Conservation (phyloP, 2,888 invertebrate genomes). For the Perizoma flavofasciatum region DNA sequence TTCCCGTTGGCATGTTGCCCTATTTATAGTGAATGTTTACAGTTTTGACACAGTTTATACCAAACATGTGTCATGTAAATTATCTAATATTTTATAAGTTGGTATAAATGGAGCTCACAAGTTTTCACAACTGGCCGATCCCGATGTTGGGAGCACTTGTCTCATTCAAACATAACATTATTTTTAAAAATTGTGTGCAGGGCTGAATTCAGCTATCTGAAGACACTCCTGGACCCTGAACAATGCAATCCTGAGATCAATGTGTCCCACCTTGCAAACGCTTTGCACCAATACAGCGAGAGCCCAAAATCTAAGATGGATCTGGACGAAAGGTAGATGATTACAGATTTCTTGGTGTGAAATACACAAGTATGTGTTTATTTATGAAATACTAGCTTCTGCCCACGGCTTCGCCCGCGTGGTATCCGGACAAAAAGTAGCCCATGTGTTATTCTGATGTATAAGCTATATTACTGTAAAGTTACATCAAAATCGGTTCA, state of each 20-base stretch:
- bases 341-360: background rate
- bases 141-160: too few relatives aligned
- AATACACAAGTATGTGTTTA: too few relatives aligned
- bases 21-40: constrained; percentile 30
- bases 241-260: constrained; percentile 69
- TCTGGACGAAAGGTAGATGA: constrained; percentile 76
- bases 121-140: too few relatives aligned
- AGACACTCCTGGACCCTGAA: constrained; percentile 69
- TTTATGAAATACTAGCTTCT: too few relatives aligned
- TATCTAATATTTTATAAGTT: too few relatives aligned
- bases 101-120: too few relatives aligned
- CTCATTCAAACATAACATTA: background rate
- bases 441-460: too few relatives aligned
- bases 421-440: too few relatives aligned
- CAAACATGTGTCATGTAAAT: constrained; percentile 1
- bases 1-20: constrained; percentile 21
- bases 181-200: constrained; percentile 43
- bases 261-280: constrained; percentile 64
- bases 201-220: constrained; percentile 66
- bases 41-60: constrained; percentile 27
- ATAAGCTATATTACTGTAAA: too few relatives aligned
- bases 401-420: too few relatives aligned
- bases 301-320: constrained; percentile 69
- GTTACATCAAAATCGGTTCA: too few relatives aligned
- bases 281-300: constrained; percentile 69